Evolutionary conservation across 2,888 invertebrate genomes (phyloP).

Genomic region (Diaprepes abbreviatus): DNA sequence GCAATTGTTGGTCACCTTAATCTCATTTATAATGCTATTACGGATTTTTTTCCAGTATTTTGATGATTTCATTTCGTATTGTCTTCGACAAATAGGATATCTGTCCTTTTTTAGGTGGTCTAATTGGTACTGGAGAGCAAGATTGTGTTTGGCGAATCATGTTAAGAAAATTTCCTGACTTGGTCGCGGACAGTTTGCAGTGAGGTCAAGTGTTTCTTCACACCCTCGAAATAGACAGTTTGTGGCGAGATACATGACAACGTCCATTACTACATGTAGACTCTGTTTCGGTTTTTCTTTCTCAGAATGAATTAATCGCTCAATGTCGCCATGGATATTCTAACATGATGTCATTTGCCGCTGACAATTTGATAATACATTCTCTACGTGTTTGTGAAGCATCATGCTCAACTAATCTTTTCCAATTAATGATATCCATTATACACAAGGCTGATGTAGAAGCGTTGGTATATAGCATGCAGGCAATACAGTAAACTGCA

Average conservation of each 20-base stretch:
- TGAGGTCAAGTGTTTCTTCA: not conserved
- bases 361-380: not conserved
- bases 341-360: conserved; percentile 1
- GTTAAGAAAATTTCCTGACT: conserved; percentile 4
- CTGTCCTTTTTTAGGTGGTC: not conserved
- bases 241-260: conserved; percentile 1
- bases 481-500: not conserved
- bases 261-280: conserved; percentile 10
- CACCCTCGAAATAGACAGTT: not conserved
- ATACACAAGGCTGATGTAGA: not conserved
- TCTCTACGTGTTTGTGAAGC: not conserved
- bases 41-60: too few relatives aligned
- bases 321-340: too few relatives aligned
- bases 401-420: conserved; percentile 3
- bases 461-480: not conserved
- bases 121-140: not conserved
- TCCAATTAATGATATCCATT: not conserved
- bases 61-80: not conserved
- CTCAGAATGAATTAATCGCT: not conserved
- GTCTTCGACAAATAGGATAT: conserved; percentile 1
- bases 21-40: not conserved
- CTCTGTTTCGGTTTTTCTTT: not conserved
- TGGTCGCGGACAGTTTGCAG: not conserved
- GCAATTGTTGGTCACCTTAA: not conserved
- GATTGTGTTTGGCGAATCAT: not conserved